phyloP scores from a whole-genome alignment of 2,888 invertebrate species.

The Limnephilus lunatus region DNA sequence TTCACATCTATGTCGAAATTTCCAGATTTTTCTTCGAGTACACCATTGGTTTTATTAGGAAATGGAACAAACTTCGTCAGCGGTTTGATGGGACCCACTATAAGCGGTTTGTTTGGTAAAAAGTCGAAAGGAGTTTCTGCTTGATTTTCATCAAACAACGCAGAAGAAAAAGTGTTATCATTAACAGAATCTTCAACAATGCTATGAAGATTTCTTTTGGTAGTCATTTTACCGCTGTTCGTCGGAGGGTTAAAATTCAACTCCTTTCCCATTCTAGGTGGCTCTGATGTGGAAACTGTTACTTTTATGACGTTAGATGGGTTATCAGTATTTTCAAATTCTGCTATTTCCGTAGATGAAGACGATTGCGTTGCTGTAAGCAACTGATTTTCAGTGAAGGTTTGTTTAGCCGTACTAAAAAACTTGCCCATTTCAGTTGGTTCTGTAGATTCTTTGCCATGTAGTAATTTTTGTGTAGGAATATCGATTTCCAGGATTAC shows the following conservation, averaged over 20 bases:
- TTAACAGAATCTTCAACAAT: not conserved
- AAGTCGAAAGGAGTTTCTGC: conserved; percentile 36
- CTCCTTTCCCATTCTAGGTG: conserved; percentile 28
- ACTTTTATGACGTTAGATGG: not conserved
- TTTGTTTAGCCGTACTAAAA: not conserved
- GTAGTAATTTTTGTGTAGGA: not conserved
- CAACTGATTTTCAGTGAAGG: not conserved
- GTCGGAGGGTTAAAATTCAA: not conserved
- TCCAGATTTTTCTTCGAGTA: conserved; percentile 31
- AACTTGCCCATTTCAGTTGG: not conserved
- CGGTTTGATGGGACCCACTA: conserved; percentile 49
- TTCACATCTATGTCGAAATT: conserved; percentile 13
- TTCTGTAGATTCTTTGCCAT: not conserved
- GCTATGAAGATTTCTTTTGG: not conserved
- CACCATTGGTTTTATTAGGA: conserved; percentile 8
- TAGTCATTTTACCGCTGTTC: not conserved
- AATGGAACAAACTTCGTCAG: not conserved
- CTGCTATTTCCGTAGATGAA: not conserved
- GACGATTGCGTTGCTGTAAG: not conserved
- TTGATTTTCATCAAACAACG: not conserved
- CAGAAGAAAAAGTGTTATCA: not conserved
- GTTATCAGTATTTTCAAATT: not conserved
- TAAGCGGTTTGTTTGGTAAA: conserved; percentile 32
- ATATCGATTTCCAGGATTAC: not conserved
- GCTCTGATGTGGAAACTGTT: not conserved